Percentiles rank a stretch among this genome's conserved stretches.
phyloP scores from a whole-genome alignment of 2,113 vertebrate species.

The Penelope pileata region DNA sequence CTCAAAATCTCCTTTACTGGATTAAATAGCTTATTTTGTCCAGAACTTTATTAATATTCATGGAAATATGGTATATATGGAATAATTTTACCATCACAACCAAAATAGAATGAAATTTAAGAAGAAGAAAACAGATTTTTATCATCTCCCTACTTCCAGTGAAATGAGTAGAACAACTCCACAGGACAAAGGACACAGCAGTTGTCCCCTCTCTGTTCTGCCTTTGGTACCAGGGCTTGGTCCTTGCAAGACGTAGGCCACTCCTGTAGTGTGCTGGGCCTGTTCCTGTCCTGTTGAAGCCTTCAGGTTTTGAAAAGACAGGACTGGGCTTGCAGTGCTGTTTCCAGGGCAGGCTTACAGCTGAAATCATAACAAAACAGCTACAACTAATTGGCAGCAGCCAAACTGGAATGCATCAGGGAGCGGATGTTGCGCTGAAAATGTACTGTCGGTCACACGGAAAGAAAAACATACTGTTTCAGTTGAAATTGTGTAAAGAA shows the following conservation, averaged over 20 bases:
- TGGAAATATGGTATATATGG: background rate
- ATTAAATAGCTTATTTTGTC: background rate
- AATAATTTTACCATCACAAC: background rate
- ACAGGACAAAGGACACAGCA: background rate
- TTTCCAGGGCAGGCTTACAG: background rate
- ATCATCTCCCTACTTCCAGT: background rate
- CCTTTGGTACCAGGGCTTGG: background rate
- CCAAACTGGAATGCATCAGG: no score
- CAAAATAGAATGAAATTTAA: background rate
- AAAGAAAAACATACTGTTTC: background rate
- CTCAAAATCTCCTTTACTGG: background rate
- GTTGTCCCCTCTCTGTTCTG: background rate
- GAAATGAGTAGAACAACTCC: background rate
- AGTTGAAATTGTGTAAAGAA: background rate
- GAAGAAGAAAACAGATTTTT: background rate
- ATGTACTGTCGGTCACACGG: background rate
- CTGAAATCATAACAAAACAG: background rate
- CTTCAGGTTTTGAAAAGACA: background rate
- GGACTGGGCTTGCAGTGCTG: background rate
- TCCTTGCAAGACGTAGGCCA: background rate
- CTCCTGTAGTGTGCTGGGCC: background rate
- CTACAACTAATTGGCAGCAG: background rate
- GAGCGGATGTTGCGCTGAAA: background rate
- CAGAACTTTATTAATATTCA: background rate
- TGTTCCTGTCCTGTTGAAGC: background rate